Evolutionary conservation across 2,888 invertebrate species (phyloP).

Genomic region (Drosophila austrosaltans): DNA sequence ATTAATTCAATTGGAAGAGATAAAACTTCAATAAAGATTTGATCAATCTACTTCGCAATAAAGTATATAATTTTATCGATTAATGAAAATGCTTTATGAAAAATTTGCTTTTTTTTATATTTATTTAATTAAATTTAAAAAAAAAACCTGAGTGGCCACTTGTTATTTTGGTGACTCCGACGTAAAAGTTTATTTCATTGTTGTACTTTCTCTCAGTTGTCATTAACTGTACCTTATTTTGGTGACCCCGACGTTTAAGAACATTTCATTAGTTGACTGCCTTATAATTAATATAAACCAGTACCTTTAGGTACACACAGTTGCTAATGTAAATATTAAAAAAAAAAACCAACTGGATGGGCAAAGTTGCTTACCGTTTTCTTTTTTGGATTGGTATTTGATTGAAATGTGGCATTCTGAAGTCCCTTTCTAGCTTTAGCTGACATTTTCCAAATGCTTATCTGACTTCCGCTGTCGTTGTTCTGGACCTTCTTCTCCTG

Average conservation of each 20-base stretch:
- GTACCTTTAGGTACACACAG: constrained; percentile 38
- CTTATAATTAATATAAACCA: neutral
- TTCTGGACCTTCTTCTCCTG: constrained; percentile 26
- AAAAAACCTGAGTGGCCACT: neutral
- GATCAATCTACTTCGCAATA: no score
- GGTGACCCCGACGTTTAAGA: constrained; percentile 2
- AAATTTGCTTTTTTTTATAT: no score
- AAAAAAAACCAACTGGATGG: constrained; percentile 50
- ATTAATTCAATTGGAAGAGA: no score
- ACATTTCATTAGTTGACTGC: constrained; percentile 1
- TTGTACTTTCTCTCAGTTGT: no score
- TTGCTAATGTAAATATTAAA: constrained; percentile 74
- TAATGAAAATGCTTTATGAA: no score
- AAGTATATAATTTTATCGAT: no score
- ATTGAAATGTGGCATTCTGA: constrained; percentile 26
- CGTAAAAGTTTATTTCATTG: neutral
- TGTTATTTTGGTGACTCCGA: constrained; percentile 5
- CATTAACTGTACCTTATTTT: neutral
- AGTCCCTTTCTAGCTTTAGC: constrained; percentile 37
- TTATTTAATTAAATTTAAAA: no score
- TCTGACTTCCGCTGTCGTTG: constrained; percentile 60
- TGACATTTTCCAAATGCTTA: constrained; percentile 72
- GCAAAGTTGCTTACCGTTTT: constrained; percentile 52
- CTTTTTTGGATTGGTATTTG: constrained; percentile 20
- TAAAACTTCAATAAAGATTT: no score